Conservation (phyloP, 2,888 invertebrate genomes). For the Athalia rosae region DNA sequence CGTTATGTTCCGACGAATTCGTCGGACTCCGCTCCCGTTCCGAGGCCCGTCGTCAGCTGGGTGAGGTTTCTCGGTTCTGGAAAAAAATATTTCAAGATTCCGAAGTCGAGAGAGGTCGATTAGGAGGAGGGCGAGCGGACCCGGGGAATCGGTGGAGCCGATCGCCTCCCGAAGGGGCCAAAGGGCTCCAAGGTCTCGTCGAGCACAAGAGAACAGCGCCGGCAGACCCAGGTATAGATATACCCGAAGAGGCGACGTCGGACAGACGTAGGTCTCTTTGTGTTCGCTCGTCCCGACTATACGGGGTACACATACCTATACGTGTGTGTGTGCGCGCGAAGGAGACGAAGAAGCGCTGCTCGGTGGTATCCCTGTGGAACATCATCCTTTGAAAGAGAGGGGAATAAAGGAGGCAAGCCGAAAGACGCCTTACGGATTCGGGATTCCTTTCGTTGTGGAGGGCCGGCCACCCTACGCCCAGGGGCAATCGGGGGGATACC, state of each 20-base stretch:
- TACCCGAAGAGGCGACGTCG: background rate
- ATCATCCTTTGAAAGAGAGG: slow-evolving; percentile 38
- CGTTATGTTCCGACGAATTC: background rate
- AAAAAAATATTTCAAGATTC: slow-evolving; percentile 5
- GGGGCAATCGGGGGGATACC: slow-evolving; percentile 12
- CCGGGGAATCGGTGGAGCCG: background rate
- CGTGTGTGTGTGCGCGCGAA: background rate
- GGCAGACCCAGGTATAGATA: slow-evolving; percentile 11
- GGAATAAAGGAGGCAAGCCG: background rate
- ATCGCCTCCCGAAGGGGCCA: slow-evolving; percentile 18
- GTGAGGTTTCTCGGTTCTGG: slow-evolving; percentile 7
- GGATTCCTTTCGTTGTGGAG: background rate
- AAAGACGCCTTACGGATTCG: slow-evolving; percentile 27
- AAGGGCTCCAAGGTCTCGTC: slow-evolving; percentile 21
- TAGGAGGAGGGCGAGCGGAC: slow-evolving; percentile 14
- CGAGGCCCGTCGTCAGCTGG: background rate
- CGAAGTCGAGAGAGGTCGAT: slow-evolving; percentile 20
- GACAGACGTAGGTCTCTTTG: slow-evolving; percentile 38
- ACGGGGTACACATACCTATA: no score
- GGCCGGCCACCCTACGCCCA: slow-evolving; percentile 2
- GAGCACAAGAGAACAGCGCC: background rate
- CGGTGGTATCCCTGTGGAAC: slow-evolving; percentile 31
- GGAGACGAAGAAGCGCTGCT: slow-evolving; percentile 8
- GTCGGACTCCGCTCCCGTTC: background rate
- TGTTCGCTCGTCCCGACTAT: slow-evolving; percentile 12